Conservation (phyloP, 2,797 vertebrate species). For the Lutjanus campechanus region DNA sequence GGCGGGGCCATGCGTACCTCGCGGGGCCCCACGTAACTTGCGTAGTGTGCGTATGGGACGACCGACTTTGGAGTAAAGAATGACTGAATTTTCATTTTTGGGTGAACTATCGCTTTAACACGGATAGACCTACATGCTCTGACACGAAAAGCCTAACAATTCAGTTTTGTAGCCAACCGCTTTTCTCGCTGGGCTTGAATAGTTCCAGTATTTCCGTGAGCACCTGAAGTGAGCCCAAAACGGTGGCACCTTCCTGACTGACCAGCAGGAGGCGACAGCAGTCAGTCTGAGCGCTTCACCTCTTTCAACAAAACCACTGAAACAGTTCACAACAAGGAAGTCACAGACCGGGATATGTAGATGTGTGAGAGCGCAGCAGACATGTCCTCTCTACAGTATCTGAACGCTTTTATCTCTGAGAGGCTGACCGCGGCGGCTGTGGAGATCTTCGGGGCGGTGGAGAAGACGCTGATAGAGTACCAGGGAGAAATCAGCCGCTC, state of each 20-base stretch:
- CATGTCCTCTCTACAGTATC: neutral
- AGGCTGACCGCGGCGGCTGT: slow-evolving; percentile 22
- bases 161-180: no score
- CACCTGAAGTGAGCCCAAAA: no score
- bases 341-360: neutral
- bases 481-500: slow-evolving; percentile 33
- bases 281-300: neutral
- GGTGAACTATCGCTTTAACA: no score
- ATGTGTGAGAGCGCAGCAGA: neutral
- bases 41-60: no score
- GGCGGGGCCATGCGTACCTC: no score
- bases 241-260: neutral
- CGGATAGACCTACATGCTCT: no score
- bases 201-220: no score
- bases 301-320: neutral
- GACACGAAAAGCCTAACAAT: no score
- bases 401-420: slow-evolving; percentile 10
- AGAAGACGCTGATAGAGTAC: slow-evolving; percentile 27
- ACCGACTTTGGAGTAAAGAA: no score
- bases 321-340: neutral
- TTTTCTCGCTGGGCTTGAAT: no score
- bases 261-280: slow-evolving; percentile 12
- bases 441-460: slow-evolving; percentile 40
- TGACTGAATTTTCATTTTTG: no score
- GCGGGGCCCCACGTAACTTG: no score